Conservation (phyloP, 2,113 vertebrate species). For the Python bivittatus region DNA sequence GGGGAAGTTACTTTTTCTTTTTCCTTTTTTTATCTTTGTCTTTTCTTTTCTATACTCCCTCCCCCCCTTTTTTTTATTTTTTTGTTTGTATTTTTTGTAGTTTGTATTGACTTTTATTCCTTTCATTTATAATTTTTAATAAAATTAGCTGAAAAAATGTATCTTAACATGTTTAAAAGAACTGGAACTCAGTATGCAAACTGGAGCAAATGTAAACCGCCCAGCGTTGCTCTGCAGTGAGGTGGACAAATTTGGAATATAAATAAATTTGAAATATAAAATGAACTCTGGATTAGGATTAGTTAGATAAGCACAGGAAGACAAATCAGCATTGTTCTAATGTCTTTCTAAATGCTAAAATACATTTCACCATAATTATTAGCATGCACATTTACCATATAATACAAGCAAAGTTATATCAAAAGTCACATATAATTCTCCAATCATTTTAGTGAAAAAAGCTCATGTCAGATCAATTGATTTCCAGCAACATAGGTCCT, state of each 20-base stretch:
- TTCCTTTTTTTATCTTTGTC: too few species aligned
- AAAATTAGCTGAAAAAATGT: too few species aligned
- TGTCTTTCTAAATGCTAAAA: not conserved
- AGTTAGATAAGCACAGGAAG: not conserved
- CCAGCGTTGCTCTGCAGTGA: too few species aligned
- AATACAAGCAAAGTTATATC: conserved; percentile 31
- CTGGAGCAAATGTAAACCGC: accelerated
- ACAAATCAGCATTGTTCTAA: not conserved
- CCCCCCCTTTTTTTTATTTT: too few species aligned
- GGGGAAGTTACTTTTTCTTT: too few species aligned
- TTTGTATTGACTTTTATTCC: too few species aligned
- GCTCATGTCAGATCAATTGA: conserved; percentile 54
- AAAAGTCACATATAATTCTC: conserved; percentile 35
- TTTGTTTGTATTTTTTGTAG: too few species aligned
- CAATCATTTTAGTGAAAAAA: conserved; percentile 47
- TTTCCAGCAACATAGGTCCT: not conserved
- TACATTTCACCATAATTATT: conserved; percentile 9
- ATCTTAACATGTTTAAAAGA: not conserved
- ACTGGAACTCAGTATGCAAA: not conserved
- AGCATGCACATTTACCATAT: conserved; percentile 26
- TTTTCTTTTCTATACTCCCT: too few species aligned
- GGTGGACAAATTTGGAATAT: too few species aligned
- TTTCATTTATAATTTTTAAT: too few species aligned
- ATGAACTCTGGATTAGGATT: not conserved
- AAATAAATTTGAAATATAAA: too few species aligned